phyloP scores from a whole-genome alignment of 2,888 invertebrate genomes.

The Abscondita cerata region DNA sequence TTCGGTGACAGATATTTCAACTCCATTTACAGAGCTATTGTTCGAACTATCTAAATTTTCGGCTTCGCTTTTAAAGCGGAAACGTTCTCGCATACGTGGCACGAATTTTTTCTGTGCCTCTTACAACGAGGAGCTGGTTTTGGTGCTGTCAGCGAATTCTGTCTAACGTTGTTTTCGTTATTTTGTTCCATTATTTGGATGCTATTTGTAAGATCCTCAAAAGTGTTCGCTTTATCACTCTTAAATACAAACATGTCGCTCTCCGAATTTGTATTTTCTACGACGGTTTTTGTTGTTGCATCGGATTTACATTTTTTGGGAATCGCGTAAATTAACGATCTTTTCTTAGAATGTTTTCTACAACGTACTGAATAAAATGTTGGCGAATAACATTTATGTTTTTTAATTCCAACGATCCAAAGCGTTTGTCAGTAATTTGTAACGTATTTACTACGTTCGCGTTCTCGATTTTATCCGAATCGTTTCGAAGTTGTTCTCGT shows the following conservation, averaged over 20 bases:
- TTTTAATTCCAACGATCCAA: conserved; percentile 54
- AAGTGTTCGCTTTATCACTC: conserved; percentile 58
- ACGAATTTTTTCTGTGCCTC: conserved; percentile 49
- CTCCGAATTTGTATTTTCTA: conserved; percentile 19
- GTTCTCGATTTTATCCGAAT: conserved; percentile 11
- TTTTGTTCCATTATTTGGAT: conserved; percentile 70
- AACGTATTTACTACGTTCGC: too few relatives aligned
- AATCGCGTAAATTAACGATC: conserved; percentile 54
- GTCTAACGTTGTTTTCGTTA: conserved; percentile 48
- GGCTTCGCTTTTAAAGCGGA: conserved; percentile 24
- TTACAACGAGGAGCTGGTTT: conserved; percentile 66
- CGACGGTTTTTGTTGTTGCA: background rate
- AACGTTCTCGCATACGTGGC: conserved; percentile 37
- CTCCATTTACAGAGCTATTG: conserved; percentile 44
- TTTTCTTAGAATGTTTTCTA: conserved; percentile 56
- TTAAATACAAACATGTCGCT: conserved; percentile 44
- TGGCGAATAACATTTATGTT: conserved; percentile 58
- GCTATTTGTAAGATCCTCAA: conserved; percentile 72
- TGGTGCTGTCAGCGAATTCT: conserved; percentile 52
- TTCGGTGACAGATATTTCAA: conserved; percentile 47
- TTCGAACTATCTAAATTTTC: conserved; percentile 43
- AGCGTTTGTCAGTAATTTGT: too few relatives aligned
- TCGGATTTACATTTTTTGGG: conserved; percentile 43
- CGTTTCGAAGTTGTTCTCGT: conserved; percentile 43
- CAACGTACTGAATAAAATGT: conserved; percentile 59